Percentiles rank a stretch among this genome's conserved stretches.
These are phyloP conservation scores for Sus cebifrons DNA, from an alignment of 2,797 vertebrate genomes.

Conservation along the genomic window DNA sequence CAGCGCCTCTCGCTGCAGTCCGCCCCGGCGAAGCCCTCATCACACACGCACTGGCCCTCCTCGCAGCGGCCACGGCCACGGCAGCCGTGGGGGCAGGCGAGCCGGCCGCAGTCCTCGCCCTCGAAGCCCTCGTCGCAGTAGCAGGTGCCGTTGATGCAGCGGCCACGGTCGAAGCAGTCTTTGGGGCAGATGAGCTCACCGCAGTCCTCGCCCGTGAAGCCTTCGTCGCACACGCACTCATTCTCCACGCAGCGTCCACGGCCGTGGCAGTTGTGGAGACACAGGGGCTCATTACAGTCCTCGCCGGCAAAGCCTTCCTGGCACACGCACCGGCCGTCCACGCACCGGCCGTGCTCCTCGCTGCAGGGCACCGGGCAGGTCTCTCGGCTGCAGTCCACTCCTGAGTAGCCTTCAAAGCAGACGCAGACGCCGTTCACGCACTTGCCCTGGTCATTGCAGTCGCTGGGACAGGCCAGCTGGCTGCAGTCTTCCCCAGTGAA, in stretches of 20 bases:
- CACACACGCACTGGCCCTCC: constrained; percentile 94
- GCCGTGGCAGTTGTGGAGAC: constrained; percentile 95
- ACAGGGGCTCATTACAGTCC: constrained; percentile 95
- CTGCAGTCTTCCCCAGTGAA: constrained; percentile 95
- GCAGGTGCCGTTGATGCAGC: constrained; percentile 97
- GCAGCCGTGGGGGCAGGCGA: constrained; percentile 94
- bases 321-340: constrained; percentile 95
- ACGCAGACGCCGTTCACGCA: constrained; percentile 95
- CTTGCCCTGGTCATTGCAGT: constrained; percentile 98
- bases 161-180: constrained; percentile 97
- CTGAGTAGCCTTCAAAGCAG: constrained; percentile 96
- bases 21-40: constrained; percentile 93
- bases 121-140: constrained; percentile 95
- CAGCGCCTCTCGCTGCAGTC: constrained; percentile 95
- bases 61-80: constrained; percentile 93
- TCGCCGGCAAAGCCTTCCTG: constrained; percentile 94
- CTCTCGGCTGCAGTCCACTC: constrained; percentile 94
- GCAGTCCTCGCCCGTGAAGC: constrained; percentile 97
- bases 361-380: constrained; percentile 94
- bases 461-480: constrained; percentile 93
- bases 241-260: constrained; percentile 95
- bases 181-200: constrained; percentile 97
- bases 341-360: constrained; percentile 93
- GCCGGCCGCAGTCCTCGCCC: constrained; percentile 95
- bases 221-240: constrained; percentile 95